phyloP scores from a whole-genome alignment of 2,113 vertebrate species.

The Paracanthobrama guichenoti region DNA sequence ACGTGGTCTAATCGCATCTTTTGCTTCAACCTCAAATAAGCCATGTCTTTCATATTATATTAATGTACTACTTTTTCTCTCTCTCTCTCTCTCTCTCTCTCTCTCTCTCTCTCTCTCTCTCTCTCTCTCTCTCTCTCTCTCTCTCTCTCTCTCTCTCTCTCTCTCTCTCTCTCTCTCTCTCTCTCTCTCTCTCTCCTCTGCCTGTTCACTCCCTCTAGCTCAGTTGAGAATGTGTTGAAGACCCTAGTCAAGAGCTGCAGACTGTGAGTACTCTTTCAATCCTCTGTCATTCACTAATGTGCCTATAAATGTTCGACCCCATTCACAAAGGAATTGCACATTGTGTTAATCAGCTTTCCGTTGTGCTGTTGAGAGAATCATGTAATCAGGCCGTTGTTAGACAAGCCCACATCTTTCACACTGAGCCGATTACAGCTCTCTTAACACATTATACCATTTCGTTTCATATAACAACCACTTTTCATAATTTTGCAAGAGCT shows the following conservation, averaged over 20 bases:
- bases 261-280: conserved; percentile 81
- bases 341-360: conserved; percentile 45
- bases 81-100: conserved; percentile 45
- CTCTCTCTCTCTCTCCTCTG: conserved; percentile 46
- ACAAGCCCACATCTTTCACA: conserved; percentile 28
- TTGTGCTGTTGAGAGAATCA: conserved; percentile 42
- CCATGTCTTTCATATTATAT: background rate
- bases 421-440: conserved; percentile 53
- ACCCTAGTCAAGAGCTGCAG: conserved; percentile 95
- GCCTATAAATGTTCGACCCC: conserved; percentile 27
- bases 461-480: conserved; percentile 18
- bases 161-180: background rate
- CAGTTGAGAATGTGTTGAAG: conserved; percentile 91
- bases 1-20: conserved; percentile 51
- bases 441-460: background rate
- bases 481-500: conserved; percentile 17
- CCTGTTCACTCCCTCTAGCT: conserved; percentile 59
- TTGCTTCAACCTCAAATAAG: background rate
- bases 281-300: conserved; percentile 27
- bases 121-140: conserved; percentile 52
- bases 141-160: conserved; percentile 3
- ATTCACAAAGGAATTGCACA: conserved; percentile 17
- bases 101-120: conserved; percentile 56
- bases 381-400: conserved; percentile 63
- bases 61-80: background rate